Conservation (phyloP, 92 coral and sea anemone genomes). For the Micromussa lordhowensis region DNA sequence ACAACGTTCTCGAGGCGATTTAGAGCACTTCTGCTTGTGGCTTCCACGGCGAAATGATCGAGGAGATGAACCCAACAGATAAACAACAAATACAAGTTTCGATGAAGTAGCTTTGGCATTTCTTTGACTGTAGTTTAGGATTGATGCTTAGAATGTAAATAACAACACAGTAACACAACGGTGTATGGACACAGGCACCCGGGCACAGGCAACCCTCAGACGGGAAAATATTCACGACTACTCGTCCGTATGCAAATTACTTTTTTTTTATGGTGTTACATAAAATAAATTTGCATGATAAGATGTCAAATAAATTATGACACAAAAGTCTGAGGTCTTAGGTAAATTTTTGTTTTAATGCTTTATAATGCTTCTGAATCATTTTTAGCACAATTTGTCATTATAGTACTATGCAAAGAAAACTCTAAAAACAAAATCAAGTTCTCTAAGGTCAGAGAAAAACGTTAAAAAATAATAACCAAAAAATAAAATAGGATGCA, state of each 20-base stretch:
- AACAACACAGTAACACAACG: not conserved
- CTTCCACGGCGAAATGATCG: not conserved
- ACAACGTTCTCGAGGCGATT: conserved; percentile 46
- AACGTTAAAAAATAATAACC: no score
- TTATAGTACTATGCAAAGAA: no score
- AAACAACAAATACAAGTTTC: not conserved
- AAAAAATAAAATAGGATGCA: no score
- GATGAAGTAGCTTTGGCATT: conserved; percentile 3
- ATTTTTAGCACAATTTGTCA: no score
- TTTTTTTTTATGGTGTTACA: not conserved
- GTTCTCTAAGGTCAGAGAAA: no score
- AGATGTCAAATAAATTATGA: not conserved
- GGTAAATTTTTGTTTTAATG: no score
- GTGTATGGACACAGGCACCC: not conserved
- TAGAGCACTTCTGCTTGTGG: not conserved
- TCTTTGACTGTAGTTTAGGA: not conserved
- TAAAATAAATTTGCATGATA: conserved; percentile 10
- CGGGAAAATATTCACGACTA: not conserved
- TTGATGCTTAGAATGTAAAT: not conserved
- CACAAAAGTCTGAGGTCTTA: not conserved
- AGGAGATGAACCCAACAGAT: not conserved
- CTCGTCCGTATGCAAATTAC: conserved; percentile 3
- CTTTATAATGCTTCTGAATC: no score
- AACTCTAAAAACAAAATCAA: no score
- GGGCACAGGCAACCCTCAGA: not conserved